Conservation (phyloP, 2,113 vertebrate species). For the Donacobius atricapilla region DNA sequence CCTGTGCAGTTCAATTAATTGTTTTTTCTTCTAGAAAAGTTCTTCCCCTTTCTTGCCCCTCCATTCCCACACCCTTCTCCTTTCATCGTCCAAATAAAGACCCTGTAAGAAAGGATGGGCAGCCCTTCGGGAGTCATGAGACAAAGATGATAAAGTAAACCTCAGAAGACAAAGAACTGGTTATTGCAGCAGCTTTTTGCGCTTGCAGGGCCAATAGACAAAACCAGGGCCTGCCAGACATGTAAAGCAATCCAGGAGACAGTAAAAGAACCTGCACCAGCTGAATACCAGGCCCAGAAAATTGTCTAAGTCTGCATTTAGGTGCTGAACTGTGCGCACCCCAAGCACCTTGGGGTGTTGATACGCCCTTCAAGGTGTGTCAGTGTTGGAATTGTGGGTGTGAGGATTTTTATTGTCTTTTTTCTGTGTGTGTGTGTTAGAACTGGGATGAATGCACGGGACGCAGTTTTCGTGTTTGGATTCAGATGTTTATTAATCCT, state of each 20-base stretch:
- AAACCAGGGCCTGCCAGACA: neutral
- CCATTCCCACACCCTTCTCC: neutral
- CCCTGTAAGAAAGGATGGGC: constrained; percentile 40
- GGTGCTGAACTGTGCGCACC: neutral
- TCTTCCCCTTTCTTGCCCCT: neutral
- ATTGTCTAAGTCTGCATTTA: fast-evolving
- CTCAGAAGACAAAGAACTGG: constrained; percentile 26
- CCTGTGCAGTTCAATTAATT: constrained; percentile 1
- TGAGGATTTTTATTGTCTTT: too few relatives aligned
- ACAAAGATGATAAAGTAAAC: constrained; percentile 48
- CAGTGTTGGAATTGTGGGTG: neutral
- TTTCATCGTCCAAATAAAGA: constrained; percentile 52
- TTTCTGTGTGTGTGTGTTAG: too few relatives aligned
- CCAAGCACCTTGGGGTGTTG: neutral
- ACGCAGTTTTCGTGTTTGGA: too few relatives aligned
- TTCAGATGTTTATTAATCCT: too few relatives aligned
- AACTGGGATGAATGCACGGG: too few relatives aligned
- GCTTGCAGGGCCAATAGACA: constrained; percentile 15
- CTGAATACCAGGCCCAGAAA: neutral
- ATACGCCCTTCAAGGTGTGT: neutral
- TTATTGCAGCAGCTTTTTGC: neutral
- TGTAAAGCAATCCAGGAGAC: neutral
- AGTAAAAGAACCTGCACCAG: neutral
- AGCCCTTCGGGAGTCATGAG: constrained; percentile 52
- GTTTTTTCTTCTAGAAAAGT: neutral